Conservation (phyloP, 1,140 invertebrate genomes). For the Brachionus angularis region DNA sequence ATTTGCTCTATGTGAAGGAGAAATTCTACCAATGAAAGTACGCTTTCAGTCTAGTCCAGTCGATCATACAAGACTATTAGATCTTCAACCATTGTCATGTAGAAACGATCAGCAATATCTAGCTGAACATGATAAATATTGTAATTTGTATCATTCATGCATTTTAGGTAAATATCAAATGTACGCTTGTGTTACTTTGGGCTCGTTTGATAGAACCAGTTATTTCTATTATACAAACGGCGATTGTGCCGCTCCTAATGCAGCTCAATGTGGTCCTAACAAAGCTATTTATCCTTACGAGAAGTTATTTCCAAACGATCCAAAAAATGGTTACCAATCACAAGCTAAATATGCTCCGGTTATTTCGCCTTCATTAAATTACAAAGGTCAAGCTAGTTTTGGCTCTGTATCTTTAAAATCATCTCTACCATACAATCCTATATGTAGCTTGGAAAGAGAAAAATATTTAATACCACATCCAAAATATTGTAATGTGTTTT, state of each 20-base stretch:
- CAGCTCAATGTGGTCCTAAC: background rate
- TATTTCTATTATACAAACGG: slow-evolving; percentile 44
- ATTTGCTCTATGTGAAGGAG: background rate
- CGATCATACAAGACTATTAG: slow-evolving; percentile 13
- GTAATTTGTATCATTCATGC: slow-evolving; percentile 43
- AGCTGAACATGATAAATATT: slow-evolving; percentile 42
- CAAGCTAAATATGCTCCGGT: background rate
- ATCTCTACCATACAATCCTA: background rate
- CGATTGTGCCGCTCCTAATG: slow-evolving; percentile 37
- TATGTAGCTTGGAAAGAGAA: background rate
- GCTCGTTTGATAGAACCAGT: background rate
- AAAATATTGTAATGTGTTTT: slow-evolving; percentile 37
- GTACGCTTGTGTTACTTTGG: slow-evolving; percentile 24
- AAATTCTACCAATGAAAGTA: slow-evolving; percentile 3
- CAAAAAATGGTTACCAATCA: background rate
- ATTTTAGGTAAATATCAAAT: slow-evolving; percentile 41
- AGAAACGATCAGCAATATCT: slow-evolving; percentile 15
- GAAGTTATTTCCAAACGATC: slow-evolving; percentile 1
- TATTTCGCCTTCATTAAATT: slow-evolving; percentile 3
- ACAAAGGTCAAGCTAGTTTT: slow-evolving; percentile 15
- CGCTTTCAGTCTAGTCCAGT: slow-evolving; percentile 16
- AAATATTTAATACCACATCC: slow-evolving; percentile 26
- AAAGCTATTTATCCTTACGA: slow-evolving; percentile 40
- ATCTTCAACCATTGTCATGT: slow-evolving; percentile 12
- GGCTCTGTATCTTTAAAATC: slow-evolving; percentile 6